Evolutionary conservation across 2,888 invertebrate genomes (phyloP).

Genomic region (Polietes domitor): DNA sequence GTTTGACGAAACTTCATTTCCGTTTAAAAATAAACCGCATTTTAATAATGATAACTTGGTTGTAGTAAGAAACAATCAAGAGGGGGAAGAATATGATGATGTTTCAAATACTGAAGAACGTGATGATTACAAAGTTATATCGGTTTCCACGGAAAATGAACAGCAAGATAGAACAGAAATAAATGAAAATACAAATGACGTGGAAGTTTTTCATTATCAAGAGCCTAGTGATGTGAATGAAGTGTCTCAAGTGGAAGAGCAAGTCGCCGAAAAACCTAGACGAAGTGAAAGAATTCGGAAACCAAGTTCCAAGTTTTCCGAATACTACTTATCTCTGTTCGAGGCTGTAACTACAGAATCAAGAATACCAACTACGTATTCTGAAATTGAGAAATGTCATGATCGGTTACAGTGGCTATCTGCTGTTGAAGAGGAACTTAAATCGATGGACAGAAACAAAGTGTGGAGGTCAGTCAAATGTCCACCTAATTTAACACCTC

Average conservation of each 20-base stretch:
- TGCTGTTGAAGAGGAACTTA: slow-evolving; percentile 25
- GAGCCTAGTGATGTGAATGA: not conserved
- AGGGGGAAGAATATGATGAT: not conserved
- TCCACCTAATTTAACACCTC: slow-evolving; percentile 1
- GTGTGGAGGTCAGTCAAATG: slow-evolving; percentile 13
- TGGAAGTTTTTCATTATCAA: not conserved
- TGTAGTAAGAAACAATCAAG: not conserved
- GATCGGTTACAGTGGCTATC: not conserved
- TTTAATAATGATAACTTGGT: no score
- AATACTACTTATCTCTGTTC: slow-evolving; percentile 8
- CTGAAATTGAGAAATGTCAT: slow-evolving; percentile 4
- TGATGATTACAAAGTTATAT: not conserved
- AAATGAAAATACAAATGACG: not conserved
- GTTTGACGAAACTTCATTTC: not conserved
- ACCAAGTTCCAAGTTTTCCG: slow-evolving; percentile 3
- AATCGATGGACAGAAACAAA: slow-evolving; percentile 21
- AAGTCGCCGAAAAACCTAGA: slow-evolving; percentile 16
- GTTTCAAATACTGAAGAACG: not conserved
- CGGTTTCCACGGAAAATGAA: no score
- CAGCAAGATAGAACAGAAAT: not conserved
- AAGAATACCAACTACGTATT: not conserved
- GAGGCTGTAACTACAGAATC: not conserved
- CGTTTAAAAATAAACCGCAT: no score
- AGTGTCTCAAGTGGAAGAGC: not conserved
- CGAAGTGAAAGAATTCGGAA: slow-evolving; percentile 19